phyloP scores from a whole-genome alignment of 2,113 vertebrate species.

The Pedionomus torquatus region DNA sequence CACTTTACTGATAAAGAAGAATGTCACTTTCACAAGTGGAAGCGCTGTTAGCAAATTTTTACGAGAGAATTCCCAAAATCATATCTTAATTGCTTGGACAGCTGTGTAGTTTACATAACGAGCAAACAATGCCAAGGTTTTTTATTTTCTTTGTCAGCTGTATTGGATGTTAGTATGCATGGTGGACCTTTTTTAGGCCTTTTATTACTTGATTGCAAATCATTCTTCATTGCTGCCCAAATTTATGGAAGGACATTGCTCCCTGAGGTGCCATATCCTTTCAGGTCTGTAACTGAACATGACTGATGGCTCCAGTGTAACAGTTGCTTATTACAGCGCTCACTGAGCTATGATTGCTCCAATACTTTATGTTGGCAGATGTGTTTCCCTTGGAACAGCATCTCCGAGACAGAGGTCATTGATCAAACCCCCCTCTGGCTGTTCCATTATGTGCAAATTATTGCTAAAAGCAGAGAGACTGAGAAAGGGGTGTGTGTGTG shows the following conservation, averaged over 20 bases:
- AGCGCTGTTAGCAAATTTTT: constrained; percentile 85
- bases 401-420: constrained; percentile 88
- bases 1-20: constrained; percentile 85
- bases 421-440: constrained; percentile 87
- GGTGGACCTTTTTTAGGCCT: constrained; percentile 82
- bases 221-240: constrained; percentile 90
- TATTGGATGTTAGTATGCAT: constrained; percentile 86
- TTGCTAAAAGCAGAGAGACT: constrained; percentile 83
- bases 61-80: constrained; percentile 87
- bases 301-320: constrained; percentile 86
- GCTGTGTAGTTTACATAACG: constrained; percentile 87
- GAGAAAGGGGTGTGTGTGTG: neutral
- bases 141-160: constrained; percentile 86
- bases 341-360: constrained; percentile 89
- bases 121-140: constrained; percentile 87
- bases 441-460: constrained; percentile 91
- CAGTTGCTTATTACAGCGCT: constrained; percentile 88
- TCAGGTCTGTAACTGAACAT: constrained; percentile 90
- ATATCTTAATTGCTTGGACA: constrained; percentile 88
- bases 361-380: constrained; percentile 92
- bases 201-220: constrained; percentile 92
- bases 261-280: constrained; percentile 87
- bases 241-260: constrained; percentile 92
- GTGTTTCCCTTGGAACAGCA: constrained; percentile 89
- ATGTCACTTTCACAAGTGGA: constrained; percentile 87